Evolutionary conservation across 2,888 invertebrate species (phyloP).

Genomic region (Scaptomyza tumidula): DNA sequence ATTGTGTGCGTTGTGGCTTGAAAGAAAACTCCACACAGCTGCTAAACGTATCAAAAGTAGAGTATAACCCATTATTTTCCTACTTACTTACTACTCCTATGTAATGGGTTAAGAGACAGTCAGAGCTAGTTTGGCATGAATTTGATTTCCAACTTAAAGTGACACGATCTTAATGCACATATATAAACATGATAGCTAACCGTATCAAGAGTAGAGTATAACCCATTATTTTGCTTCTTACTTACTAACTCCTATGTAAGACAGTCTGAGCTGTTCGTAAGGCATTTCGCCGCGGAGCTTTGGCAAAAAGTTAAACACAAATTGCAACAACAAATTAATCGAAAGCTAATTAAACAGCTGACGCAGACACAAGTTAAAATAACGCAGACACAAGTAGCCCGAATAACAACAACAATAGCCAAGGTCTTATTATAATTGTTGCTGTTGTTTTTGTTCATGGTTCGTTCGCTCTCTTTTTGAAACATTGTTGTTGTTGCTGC

Average conservation of each 20-base stretch:
- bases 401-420: constrained; percentile 34
- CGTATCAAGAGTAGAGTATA: too few relatives aligned
- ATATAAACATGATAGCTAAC: too few relatives aligned
- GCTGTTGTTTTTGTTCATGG: too few relatives aligned
- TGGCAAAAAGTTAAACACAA: constrained; percentile 14
- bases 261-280: too few relatives aligned
- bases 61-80: neutral
- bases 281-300: too few relatives aligned
- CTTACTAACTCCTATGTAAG: too few relatives aligned
- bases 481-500: constrained; percentile 13
- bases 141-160: too few relatives aligned
- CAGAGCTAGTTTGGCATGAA: too few relatives aligned
- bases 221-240: too few relatives aligned
- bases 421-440: constrained; percentile 39
- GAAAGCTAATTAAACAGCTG: constrained; percentile 77
- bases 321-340: constrained; percentile 61
- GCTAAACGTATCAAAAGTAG: constrained; percentile 2
- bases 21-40: neutral
- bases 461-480: constrained; percentile 2
- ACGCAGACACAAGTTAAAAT: constrained; percentile 47
- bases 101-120: too few relatives aligned
- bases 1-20: constrained; percentile 2
- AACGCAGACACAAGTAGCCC: constrained; percentile 31
- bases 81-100: too few relatives aligned
- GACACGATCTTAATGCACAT: too few relatives aligned